Percentiles rank a stretch among this genome's conserved stretches.
phyloP scores from a whole-genome alignment of 2,113 vertebrate genomes.

The Hepsetus odoe region DNA sequence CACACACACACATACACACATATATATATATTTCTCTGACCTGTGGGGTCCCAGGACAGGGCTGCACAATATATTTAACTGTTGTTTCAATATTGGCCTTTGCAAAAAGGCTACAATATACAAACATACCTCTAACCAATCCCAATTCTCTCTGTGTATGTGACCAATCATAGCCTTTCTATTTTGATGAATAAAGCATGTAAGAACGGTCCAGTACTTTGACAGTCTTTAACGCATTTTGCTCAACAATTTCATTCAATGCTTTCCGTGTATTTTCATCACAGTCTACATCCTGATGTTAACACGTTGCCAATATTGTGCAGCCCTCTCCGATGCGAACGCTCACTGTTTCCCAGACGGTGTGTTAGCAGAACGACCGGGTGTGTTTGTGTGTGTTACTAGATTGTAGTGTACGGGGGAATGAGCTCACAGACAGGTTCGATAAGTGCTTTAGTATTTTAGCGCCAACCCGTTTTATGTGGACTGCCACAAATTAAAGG shows the following conservation, averaged over 20 bases:
- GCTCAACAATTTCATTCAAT: too few relatives aligned
- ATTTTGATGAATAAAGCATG: background rate
- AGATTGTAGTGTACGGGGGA: background rate
- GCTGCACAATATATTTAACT: background rate
- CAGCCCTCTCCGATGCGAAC: background rate
- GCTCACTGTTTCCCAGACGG: background rate
- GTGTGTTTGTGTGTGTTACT: slow-evolving; percentile 2
- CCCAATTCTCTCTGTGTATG: background rate
- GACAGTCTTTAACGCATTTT: too few relatives aligned
- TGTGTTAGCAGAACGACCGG: background rate
- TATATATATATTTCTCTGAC: background rate
- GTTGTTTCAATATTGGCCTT: background rate
- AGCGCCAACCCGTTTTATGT: background rate
- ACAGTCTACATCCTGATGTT: background rate
- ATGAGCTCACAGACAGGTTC: background rate
- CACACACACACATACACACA: slow-evolving; percentile 16
- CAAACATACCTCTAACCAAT: background rate
- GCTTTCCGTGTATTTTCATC: too few relatives aligned
- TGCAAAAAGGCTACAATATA: background rate
- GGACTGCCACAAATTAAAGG: background rate
- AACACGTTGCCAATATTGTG: background rate
- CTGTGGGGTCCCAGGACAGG: background rate
- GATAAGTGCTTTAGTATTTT: slow-evolving; percentile 31
- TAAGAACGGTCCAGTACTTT: too few relatives aligned
- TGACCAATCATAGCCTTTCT: background rate